phyloP scores from a whole-genome alignment of 2,888 invertebrate species.

The Notocelia uddmanniana region DNA sequence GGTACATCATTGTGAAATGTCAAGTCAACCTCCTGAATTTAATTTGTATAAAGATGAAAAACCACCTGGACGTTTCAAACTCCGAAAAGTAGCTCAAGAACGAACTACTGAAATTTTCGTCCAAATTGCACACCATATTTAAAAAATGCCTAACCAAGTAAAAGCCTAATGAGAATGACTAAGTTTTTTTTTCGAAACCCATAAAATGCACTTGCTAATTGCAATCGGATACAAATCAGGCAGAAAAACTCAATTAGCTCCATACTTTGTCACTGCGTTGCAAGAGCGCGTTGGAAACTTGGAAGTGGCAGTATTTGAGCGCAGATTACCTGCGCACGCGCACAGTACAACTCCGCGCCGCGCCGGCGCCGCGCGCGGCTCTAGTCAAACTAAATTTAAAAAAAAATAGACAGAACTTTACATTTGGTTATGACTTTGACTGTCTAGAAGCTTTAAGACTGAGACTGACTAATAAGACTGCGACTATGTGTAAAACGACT shows the following conservation, averaged over 20 bases:
- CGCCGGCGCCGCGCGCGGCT: constrained; percentile 69
- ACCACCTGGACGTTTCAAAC: no score
- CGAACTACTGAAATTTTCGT: not conserved
- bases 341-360: constrained; percentile 74
- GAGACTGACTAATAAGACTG: constrained; percentile 21
- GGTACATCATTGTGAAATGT: no score
- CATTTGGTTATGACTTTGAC: constrained; percentile 46
- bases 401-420: constrained; percentile 57
- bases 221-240: constrained; percentile 17
- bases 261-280: constrained; percentile 53
- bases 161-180: not conserved
- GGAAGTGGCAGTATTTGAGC: constrained; percentile 80
- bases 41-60: no score
- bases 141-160: constrained; percentile 1
- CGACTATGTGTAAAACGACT: constrained; percentile 1
- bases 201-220: constrained; percentile 24
- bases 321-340: constrained; percentile 56
- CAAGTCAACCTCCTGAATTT: no score
- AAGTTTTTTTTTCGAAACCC: constrained; percentile 2
- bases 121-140: not conserved
- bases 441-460: constrained; percentile 19
- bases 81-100: not conserved
- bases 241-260: constrained; percentile 39
- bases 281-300: constrained; percentile 54
- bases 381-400: constrained; percentile 68